Evolutionary conservation across 2,113 vertebrate species (phyloP), one percentile per base, ranked within the genome.

Genomic region (Triplophysa dalaica): DNA sequence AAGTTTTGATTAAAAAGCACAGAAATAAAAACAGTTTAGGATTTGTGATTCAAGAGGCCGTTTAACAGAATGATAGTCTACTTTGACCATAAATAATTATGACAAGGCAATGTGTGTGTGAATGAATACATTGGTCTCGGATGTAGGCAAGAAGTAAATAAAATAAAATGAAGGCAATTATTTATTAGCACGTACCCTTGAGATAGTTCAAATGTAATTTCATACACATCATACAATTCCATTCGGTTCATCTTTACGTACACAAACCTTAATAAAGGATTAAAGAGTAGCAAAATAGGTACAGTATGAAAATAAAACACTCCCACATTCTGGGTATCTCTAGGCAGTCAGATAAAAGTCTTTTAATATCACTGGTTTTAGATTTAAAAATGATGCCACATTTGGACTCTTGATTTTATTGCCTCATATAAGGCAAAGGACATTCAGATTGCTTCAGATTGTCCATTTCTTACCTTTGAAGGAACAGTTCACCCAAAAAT

Each of bases 241-340:
- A 77, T 19, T 29, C 54, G 10, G 11, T 58, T 58, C 54, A 77
- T 65, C 45, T 77, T 64, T 61, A 52, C 8, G 2, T 12, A 38
- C 45, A 38, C 8, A 45, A 62, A 62, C 22, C 33, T 75, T 64
- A 64, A 50, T 77, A 50, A 77, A 77, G 54, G 54, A 58, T 19
- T 58, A 21, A 58, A 58, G n/a, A 75, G 56, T 80, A 76, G 69
- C 70, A 78, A 72, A 80, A 29, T 73, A 77, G 75, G 72, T 83
- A 33, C 81, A 77, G 75, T 77, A 84, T 80, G 79, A 76, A 77
- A 70, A 50, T 74, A 66, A 84, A 13, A 58, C 54, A 58, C 50
- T 6, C 58, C 72, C 72, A 43, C 45, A 22, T 54, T 77, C 75
- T 77, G 38, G 26, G 74, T 54, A 52, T 54, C 16, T 63, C 41